A percentile compares a stretch with the other conserved stretches of the same genome.
Conservation (phyloP, 2,888 invertebrate genomes). For the Aproaerema taeniolella region DNA sequence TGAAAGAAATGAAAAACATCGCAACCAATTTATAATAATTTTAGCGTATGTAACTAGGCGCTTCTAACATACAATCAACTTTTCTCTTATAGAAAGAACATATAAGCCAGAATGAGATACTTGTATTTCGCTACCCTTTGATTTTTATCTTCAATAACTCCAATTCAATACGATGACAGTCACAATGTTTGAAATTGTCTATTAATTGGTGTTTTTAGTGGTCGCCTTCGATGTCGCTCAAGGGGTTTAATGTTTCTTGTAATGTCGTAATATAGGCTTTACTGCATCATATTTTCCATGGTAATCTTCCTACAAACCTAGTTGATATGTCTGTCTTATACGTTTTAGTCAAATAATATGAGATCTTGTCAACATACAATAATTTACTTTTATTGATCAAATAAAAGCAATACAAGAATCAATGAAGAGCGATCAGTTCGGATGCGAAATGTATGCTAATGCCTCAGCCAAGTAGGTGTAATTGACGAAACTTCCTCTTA, state of each 20-base stretch:
- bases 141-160: conserved; percentile 47
- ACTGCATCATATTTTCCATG: conserved; percentile 33
- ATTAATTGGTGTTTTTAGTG: conserved; percentile 64
- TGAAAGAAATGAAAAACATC: too few species aligned
- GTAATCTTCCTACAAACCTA: too few species aligned
- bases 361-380: conserved; percentile 39
- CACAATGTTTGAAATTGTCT: conserved; percentile 56
- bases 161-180: conserved; percentile 50
- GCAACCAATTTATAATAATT: too few species aligned
- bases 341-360: conserved; percentile 29
- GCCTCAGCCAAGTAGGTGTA: conserved; percentile 42
- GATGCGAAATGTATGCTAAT: conserved; percentile 68
- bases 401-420: conserved; percentile 58
- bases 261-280: conserved; percentile 37
- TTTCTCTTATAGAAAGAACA: too few species aligned
- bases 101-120: conserved; percentile 35
- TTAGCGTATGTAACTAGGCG: too few species aligned
- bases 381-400: conserved; percentile 61
- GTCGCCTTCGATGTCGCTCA: conserved; percentile 46
- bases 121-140: conserved; percentile 29
- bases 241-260: conserved; percentile 42
- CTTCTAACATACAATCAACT: too few species aligned
- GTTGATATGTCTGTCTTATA: conserved; percentile 15
- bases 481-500: conserved; percentile 63
- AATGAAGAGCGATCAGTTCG: conserved; percentile 52